A percentile compares a stretch with the other conserved stretches of the same genome.
These are phyloP conservation scores for Rhinogobio ventralis DNA, from an alignment of 2,797 vertebrate genomes.

Conservation along the genomic window DNA sequence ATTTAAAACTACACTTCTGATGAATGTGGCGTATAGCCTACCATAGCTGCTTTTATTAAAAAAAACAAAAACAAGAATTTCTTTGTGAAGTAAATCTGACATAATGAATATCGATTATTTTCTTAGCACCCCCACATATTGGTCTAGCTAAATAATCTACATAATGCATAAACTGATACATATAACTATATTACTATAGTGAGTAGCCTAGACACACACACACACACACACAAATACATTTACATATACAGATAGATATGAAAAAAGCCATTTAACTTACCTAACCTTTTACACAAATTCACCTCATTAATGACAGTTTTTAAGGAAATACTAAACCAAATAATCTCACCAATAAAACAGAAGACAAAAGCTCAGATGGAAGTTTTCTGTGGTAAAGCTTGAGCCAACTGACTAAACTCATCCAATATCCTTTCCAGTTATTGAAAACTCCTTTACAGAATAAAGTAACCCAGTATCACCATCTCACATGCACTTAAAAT, in stretches of 20 bases:
- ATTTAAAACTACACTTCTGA: no score
- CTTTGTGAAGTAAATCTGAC: no score
- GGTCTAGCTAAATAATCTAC: background rate
- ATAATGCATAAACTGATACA: background rate
- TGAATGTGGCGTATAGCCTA: no score
- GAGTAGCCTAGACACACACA: no score
- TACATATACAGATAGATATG: no score
- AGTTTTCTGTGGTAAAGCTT: conserved; percentile 1
- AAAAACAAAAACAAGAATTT: no score
- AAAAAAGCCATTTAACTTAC: background rate
- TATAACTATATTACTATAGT: no score
- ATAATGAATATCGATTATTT: no score
- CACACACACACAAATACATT: no score
- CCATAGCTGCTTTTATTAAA: no score
- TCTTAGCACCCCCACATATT: no score
- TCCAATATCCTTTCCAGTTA: conserved; percentile 24
- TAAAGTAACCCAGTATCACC: conserved; percentile 50
- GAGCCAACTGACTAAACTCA: conserved; percentile 15
- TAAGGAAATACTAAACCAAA: background rate
- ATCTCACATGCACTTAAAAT: conserved; percentile 52
- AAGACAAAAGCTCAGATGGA: background rate
- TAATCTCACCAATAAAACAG: conserved; percentile 3
- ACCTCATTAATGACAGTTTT: background rate
- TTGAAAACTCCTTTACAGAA: conserved; percentile 42
- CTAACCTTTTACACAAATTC: background rate